Percentiles rank a stretch among this genome's conserved stretches.
phyloP scores from a whole-genome alignment of 2,797 vertebrate species.

The Gymnodraco acuticeps region DNA sequence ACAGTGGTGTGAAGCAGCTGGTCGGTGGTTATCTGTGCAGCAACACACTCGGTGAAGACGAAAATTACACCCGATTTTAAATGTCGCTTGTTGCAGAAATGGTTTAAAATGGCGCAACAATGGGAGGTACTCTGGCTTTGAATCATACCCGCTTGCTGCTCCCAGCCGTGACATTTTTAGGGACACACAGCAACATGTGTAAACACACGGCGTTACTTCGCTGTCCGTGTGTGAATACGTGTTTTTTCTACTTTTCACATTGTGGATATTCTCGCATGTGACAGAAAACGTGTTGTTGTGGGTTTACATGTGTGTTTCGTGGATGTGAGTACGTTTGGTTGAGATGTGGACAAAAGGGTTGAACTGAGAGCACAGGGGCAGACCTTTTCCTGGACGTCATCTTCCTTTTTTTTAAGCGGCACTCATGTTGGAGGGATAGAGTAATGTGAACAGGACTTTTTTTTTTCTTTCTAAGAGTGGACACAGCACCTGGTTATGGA shows the following conservation, averaged over 20 bases:
- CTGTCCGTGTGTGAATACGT: constrained; percentile 29
- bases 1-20: constrained; percentile 65
- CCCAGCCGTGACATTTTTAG: constrained; percentile 59
- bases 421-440: constrained; percentile 49
- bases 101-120: constrained; percentile 79
- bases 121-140: constrained; percentile 61
- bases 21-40: constrained; percentile 62
- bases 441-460: constrained; percentile 58
- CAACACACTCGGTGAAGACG: constrained; percentile 44
- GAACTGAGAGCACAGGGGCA: constrained; percentile 52
- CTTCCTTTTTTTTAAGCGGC: constrained; percentile 25
- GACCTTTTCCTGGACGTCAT: constrained; percentile 65
- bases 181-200: constrained; percentile 51
- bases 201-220: constrained; percentile 21
- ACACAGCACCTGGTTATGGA: constrained; percentile 68
- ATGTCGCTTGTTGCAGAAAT: constrained; percentile 66
- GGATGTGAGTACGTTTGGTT: constrained; percentile 61
- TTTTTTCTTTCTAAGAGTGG: constrained; percentile 43
- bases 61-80: constrained; percentile 61
- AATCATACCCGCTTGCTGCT: constrained; percentile 53
- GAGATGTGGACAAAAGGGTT: constrained; percentile 68
- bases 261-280: constrained; percentile 18
- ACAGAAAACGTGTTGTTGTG: constrained; percentile 40
- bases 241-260: constrained; percentile 1
- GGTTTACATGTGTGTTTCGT: constrained; percentile 38